Conservation (phyloP, 1,140 invertebrate species). For the Dendroctonus ponderosae region DNA sequence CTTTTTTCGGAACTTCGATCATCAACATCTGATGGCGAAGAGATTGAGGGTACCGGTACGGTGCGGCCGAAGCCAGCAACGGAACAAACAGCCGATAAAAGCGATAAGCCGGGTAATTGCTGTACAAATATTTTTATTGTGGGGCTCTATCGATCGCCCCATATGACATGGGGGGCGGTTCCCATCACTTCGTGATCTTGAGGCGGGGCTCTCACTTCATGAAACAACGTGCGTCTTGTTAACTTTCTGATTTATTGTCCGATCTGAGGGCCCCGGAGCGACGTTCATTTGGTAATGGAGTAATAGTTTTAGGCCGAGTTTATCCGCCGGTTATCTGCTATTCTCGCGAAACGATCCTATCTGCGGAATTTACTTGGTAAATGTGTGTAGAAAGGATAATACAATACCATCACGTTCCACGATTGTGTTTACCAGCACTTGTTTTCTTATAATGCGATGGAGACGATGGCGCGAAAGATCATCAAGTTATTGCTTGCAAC, state of each 20-base stretch:
- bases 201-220: conserved; percentile 47
- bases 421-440: conserved; percentile 13
- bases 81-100: conserved; percentile 16
- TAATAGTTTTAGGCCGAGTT: conserved; percentile 31
- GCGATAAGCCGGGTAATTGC: conserved; percentile 40
- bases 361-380: conserved; percentile 26
- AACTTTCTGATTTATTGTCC: conserved; percentile 48
- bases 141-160: conserved; percentile 41
- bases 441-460: neutral
- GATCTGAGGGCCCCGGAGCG: conserved; percentile 32
- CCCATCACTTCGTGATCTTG: conserved; percentile 40
- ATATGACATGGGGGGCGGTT: conserved; percentile 44
- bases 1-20: too few species aligned
- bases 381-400: conserved; percentile 29
- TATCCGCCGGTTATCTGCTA: conserved; percentile 17
- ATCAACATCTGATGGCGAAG: conserved; percentile 6
- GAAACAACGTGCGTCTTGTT: conserved; percentile 49
- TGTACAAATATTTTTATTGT: conserved; percentile 48
- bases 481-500: too few species aligned
- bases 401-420: conserved; percentile 21
- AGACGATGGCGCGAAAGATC: neutral
- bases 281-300: conserved; percentile 36
- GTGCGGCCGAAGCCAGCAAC: conserved; percentile 3
- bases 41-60: conserved; percentile 4
- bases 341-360: conserved; percentile 24